Percentiles rank a stretch among this genome's conserved stretches.
Conservation (phyloP, 2,113 vertebrate species). For the Centrocercus urophasianus region DNA sequence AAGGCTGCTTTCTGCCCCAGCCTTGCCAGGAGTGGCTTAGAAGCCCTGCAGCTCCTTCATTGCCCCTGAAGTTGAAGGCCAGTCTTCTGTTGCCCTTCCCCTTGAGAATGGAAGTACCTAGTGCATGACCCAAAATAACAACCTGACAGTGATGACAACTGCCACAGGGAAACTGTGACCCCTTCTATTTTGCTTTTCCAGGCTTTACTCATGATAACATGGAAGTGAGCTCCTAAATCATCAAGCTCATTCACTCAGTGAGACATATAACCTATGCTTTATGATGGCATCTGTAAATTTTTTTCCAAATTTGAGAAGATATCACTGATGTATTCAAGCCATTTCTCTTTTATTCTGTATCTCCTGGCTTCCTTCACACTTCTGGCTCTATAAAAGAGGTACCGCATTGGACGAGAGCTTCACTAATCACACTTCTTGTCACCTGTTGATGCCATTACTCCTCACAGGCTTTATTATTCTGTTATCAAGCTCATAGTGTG, state of each 20-base stretch:
- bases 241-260: background rate
- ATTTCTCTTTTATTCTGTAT: background rate
- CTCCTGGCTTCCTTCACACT: background rate
- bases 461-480: background rate
- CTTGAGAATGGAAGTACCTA: background rate
- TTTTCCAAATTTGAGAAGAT: background rate
- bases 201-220: background rate
- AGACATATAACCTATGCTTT: background rate
- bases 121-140: background rate
- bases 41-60: background rate
- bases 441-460: background rate
- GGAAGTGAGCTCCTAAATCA: background rate
- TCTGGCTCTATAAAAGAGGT: background rate
- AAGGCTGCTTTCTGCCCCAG: background rate
- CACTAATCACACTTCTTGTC: background rate
- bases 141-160: background rate
- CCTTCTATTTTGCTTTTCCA: background rate
- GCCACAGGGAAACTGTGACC: background rate
- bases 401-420: background rate
- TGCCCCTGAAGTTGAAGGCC: fast-evolving
- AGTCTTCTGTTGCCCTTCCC: fast-evolving
- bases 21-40: background rate
- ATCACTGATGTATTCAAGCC: background rate
- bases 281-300: background rate
- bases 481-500: background rate